Conservation (phyloP, 2,797 vertebrate genomes). For the Sebastes cheni region DNA sequence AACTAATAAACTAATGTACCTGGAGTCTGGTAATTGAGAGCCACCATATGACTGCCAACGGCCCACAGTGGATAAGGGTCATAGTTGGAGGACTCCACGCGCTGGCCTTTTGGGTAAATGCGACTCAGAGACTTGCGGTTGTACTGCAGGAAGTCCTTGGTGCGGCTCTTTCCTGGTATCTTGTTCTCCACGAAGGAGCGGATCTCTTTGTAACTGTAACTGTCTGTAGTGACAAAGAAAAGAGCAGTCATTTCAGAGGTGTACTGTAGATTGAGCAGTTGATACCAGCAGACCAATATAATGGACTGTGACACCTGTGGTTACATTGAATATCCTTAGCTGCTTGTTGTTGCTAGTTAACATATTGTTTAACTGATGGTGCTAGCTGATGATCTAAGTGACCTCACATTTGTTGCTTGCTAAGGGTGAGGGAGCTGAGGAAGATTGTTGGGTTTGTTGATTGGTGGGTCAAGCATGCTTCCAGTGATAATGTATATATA, state of each 20-base stretch:
- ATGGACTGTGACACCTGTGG: background rate
- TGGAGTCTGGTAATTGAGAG: slow-evolving; percentile 96
- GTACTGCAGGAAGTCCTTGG: slow-evolving; percentile 86
- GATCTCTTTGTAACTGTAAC: slow-evolving; percentile 91
- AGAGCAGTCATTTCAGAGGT: background rate
- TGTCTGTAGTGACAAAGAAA: slow-evolving; percentile 74
- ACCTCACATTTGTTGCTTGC: background rate
- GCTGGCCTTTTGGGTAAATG: slow-evolving; percentile 93
- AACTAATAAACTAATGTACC: slow-evolving; percentile 75
- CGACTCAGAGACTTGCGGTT: slow-evolving; percentile 93
- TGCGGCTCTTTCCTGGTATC: slow-evolving; percentile 84
- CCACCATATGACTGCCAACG: slow-evolving; percentile 94
- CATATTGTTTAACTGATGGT: background rate
- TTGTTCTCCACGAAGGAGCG: slow-evolving; percentile 97
- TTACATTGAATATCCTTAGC: background rate
- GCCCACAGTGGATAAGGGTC: slow-evolving; percentile 95
- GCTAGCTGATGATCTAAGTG: background rate
- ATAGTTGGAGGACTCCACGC: slow-evolving; percentile 97
- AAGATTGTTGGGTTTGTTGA: background rate
- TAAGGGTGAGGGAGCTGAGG: background rate
- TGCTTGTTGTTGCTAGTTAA: background rate
- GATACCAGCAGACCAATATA: background rate
- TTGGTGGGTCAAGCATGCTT: too few species aligned
- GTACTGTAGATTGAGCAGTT: background rate
- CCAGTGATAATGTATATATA: too few species aligned